Base-by-base conservation (phyloP, 2,888 invertebrate species). In the Anthoptus insignis region DNA sequence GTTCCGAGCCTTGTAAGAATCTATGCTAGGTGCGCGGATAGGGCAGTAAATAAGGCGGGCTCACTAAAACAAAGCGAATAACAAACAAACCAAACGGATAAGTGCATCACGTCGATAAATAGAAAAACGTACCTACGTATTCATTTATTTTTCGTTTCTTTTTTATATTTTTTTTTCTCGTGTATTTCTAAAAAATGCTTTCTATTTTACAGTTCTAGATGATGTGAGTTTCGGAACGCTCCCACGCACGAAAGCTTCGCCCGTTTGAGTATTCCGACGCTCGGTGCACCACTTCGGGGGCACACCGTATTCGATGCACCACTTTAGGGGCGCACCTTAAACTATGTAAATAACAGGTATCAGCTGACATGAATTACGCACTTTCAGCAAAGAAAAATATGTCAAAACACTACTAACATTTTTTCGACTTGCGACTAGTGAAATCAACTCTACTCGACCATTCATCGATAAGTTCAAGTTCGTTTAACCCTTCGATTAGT, bases 311-410 rank as follows among this genome's bases (percentile, higher is more conserved):
- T 90, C 87, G 69, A 75, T 67, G 74, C 71, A 73, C 70, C 73
- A 65, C 64, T 72, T 63, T 69, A 67, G 73, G 59, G 74, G 68
- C 7, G 29, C 61, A 53, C 73, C 75, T 70, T 77, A 78, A 74
- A 80, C 82, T 87, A 86, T 85, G 82, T 77, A 83, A 86, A 83
- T 79, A 83, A 84, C 86, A 82, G 84, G 81, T 87, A 88, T 80
- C 92, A 93, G 93, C 93, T 93, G 93, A 91, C 93, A 93, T 91
- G 93, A 93, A 91, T 93, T 88, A 93, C 93, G 93, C 93, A 93
- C 93, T 93, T 93, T 93, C 93, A 93, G 93, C 93, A 93, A 93
- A 93, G 93, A 93, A 93, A 93, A 93, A 93, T 89, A 93, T 93
- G 93, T 93, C 93, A 93, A 93, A 93, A 93, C 93, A 93, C 93